Conservation (phyloP, 1,140 invertebrate species). For the Listronotus oregonensis region DNA sequence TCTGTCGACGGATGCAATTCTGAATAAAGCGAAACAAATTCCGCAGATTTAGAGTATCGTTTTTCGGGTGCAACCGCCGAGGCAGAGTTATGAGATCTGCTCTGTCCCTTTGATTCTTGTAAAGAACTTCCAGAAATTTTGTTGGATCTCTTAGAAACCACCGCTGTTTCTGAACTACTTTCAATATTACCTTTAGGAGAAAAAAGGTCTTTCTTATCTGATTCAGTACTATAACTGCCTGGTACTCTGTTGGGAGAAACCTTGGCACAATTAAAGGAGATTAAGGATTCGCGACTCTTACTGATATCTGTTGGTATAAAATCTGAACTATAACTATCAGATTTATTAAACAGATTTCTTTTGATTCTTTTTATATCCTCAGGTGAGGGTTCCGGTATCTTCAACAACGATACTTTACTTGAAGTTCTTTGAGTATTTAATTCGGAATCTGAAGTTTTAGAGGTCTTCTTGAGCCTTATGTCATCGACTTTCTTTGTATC, state of each 20-base stretch:
- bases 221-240: background rate
- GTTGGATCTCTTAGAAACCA: background rate
- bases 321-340: conserved; percentile 5
- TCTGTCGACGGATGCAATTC: background rate
- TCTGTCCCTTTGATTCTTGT: background rate
- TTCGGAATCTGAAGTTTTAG: background rate
- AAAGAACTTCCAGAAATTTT: background rate
- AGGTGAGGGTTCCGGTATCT: background rate
- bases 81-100: background rate
- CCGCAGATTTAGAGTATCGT: background rate
- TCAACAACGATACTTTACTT: background rate
- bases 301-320: conserved; percentile 4
- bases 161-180: background rate
- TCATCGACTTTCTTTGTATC: conserved; percentile 14
- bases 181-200: background rate
- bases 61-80: too few relatives aligned
- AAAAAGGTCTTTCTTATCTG: too few relatives aligned
- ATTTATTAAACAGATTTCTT: background rate
- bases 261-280: conserved; percentile 18
- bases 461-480: background rate
- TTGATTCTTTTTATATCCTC: conserved; percentile 1
- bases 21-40: conserved; percentile 1
- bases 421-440: background rate
- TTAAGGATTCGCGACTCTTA: conserved; percentile 5
- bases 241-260: conserved; percentile 13